A percentile compares a stretch with the other conserved stretches of the same genome.
phyloP scores from a whole-genome alignment of 2,888 invertebrate species.

The Philaethria dido region DNA sequence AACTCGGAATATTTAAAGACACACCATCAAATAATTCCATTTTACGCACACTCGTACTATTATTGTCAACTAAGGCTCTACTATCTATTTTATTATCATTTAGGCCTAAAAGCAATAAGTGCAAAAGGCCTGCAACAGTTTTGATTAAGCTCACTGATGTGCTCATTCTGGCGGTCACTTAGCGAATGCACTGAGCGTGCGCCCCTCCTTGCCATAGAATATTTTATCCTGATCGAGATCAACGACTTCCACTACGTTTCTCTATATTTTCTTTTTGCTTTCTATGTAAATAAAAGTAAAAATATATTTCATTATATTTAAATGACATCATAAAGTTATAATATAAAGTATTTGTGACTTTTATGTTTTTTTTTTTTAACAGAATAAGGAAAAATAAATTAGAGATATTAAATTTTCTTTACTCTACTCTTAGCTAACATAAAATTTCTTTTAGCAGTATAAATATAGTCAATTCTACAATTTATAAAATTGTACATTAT shows the following conservation, averaged over 20 bases:
- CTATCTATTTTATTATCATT: conserved; percentile 2
- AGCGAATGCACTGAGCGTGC: conserved; percentile 51
- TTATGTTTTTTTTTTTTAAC: too few relatives aligned
- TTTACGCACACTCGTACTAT: conserved; percentile 46
- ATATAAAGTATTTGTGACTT: neutral
- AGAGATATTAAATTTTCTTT: too few relatives aligned
- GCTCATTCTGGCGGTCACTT: conserved; percentile 65
- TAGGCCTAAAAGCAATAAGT: neutral
- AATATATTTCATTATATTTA: conserved; percentile 8
- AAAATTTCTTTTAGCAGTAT: neutral
- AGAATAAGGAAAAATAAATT: too few relatives aligned
- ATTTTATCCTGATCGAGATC: conserved; percentile 37
- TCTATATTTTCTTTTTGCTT: conserved; percentile 32
- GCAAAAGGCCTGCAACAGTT: conserved; percentile 40
- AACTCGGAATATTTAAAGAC: conserved; percentile 60
- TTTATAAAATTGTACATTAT: too few relatives aligned
- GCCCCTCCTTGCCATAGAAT: conserved; percentile 47
- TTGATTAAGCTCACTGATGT: conserved; percentile 52
- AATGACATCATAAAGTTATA: neutral
- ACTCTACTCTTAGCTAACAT: too few relatives aligned
- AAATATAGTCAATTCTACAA: neutral
- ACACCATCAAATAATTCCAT: conserved; percentile 69
- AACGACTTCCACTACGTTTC: conserved; percentile 29
- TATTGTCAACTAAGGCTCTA: neutral
- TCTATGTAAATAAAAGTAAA: neutral